Base-by-base conservation (phyloP, 1,140 invertebrate species). In the Asobara japonica region DNA sequence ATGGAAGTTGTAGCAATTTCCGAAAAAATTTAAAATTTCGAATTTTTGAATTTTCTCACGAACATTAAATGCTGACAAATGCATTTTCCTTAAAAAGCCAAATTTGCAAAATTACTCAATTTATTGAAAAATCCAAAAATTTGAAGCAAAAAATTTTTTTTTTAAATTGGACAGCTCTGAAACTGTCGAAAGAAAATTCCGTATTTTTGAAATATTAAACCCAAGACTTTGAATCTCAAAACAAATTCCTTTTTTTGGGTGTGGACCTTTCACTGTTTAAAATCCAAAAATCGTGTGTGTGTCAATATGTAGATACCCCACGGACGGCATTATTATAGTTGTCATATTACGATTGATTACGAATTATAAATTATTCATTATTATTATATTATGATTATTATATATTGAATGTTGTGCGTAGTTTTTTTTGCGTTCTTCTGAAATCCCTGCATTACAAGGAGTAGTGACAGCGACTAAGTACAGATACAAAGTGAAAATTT, bases 381-480 rank as follows among this genome's bases (percentile, higher is more conserved):
- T 74, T 74, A 74, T 74, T 74, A 67, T 73, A 77, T 78, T 80
- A 75, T 61, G 31, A 80, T 78, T 81, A 83, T 79, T 77, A 77
- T 81, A 81, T 84, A 84, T 86, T 86, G 73, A 84, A 84, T 85
- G 83, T 87, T 86, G 85, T 87, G 83, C 76, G 81, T 84, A 83
- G 79, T 80, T 77, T 82, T 82, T 78, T 80, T 76, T 72, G 7
- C 31, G 27, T 69, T 69, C 31, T 22, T 73, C 69, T 74, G 78
- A 76, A 67, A 45, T 69, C 74, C 75, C 69, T 72, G 73, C 73
- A 68, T 33, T 48, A 36, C 31, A 22, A 61, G 25, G 62, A 76
- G 41, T 45, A 8, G 36, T 38, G 36, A 38, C 36, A 45, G n/a
- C n/a, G n/a, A 16, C 41, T 13, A 16, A 16, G 18, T 16, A 45